Evolutionary conservation across 2,113 vertebrate species (phyloP).

Genomic region (Varanus salvator): DNA sequence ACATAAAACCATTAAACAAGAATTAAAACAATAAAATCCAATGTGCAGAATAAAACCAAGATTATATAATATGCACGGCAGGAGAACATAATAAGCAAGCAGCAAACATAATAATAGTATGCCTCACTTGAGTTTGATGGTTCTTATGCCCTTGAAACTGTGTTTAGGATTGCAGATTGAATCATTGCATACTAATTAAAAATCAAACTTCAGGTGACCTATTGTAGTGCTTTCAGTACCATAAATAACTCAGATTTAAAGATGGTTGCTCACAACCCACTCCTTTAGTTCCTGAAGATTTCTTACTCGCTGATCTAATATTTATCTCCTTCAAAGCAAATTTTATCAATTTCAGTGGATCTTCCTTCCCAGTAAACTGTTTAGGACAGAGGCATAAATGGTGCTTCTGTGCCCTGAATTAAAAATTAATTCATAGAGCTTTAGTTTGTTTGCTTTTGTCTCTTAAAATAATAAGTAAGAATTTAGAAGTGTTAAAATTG

Average conservation of each 20-base stretch:
- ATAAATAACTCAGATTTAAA: not conserved
- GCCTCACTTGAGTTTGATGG: too few relatives aligned
- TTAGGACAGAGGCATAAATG: not conserved
- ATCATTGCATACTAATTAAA: not conserved
- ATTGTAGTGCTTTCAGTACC: not conserved
- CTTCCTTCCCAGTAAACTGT: not conserved
- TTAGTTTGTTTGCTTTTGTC: not conserved
- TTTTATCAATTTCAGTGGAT: not conserved
- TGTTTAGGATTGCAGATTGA: too few relatives aligned
- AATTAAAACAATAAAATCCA: too few relatives aligned
- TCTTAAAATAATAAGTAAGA: conserved; percentile 39
- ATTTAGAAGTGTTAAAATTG: conserved; percentile 47
- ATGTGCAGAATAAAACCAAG: too few relatives aligned
- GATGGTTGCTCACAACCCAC: not conserved
- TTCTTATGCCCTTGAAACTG: too few relatives aligned
- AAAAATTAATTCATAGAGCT: not conserved
- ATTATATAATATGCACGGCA: too few relatives aligned
- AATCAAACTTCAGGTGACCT: not conserved
- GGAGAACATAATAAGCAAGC: too few relatives aligned
- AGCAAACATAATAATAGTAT: too few relatives aligned
- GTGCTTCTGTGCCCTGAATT: not conserved
- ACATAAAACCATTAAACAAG: too few relatives aligned
- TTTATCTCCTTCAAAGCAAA: not conserved
- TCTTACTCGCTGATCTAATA: not conserved
- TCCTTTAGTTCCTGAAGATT: not conserved